Conservation (phyloP, 2,113 vertebrate species). For the Elgaria multicarinata region DNA sequence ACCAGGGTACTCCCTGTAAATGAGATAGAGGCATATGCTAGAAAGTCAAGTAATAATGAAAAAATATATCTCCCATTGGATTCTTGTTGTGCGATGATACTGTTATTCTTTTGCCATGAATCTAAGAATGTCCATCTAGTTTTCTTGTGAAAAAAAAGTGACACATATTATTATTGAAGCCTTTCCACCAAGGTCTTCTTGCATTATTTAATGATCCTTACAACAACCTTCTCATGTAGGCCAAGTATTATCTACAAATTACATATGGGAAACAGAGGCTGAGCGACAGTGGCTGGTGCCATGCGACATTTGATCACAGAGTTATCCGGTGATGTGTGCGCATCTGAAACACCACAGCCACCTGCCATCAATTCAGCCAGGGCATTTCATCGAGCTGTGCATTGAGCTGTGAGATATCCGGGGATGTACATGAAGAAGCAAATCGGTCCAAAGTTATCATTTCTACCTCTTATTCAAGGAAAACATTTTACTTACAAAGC, state of each 20-base stretch:
- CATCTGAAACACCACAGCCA: too few species aligned
- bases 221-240: too few species aligned
- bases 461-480: not conserved
- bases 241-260: not conserved
- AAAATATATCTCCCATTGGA: slow-evolving; percentile 15
- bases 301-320: not conserved
- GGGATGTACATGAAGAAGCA: not conserved
- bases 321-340: not conserved
- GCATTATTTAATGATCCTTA: not conserved
- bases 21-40: slow-evolving; percentile 38
- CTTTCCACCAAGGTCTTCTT: not conserved
- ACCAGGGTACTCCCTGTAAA: slow-evolving; percentile 48
- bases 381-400: not conserved
- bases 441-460: not conserved
- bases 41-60: slow-evolving; percentile 23
- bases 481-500: slow-evolving; percentile 34
- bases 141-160: not conserved
- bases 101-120: slow-evolving; percentile 42
- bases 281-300: not conserved
- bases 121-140: slow-evolving; percentile 14
- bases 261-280: not conserved
- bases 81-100: slow-evolving; percentile 36
- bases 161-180: not conserved
- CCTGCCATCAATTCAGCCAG: not conserved
- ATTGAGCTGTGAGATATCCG: not conserved